A percentile compares a stretch with the other conserved stretches of the same genome.
These are phyloP conservation scores for Nebria salina DNA, from an alignment of 2,888 invertebrate species.

Conservation along the genomic window DNA sequence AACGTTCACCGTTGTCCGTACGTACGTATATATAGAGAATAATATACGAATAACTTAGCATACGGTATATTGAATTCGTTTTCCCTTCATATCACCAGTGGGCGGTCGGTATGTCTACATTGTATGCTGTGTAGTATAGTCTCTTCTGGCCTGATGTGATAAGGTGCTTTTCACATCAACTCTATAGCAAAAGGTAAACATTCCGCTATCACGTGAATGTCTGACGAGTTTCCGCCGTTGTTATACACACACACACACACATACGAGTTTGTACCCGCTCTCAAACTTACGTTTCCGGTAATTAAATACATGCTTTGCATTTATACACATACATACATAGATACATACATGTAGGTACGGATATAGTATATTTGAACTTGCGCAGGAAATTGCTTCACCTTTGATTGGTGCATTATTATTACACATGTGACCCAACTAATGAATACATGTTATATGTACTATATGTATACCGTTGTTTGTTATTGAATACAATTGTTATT, in stretches of 20 bases:
- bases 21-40: constrained; percentile 41
- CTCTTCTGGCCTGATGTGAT: constrained; percentile 7
- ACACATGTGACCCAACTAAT: too few species aligned
- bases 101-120: neutral
- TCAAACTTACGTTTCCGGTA: constrained; percentile 13
- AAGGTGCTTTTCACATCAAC: constrained; percentile 8
- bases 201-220: constrained; percentile 2
- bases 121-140: neutral
- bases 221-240: neutral
- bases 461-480: too few species aligned
- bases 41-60: constrained; percentile 45
- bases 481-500: too few species aligned
- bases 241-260: neutral
- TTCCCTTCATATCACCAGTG: neutral
- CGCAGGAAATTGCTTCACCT: neutral
- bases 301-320: neutral
- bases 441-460: too few species aligned
- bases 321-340: neutral
- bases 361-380: neutral
- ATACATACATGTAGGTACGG: neutral
- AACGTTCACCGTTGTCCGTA: neutral
- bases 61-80: constrained; percentile 35
- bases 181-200: constrained; percentile 5
- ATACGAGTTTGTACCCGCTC: neutral
- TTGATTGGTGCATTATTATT: neutral